Conservation (phyloP, 2,113 vertebrate genomes). For the Serilophus lunatus region DNA sequence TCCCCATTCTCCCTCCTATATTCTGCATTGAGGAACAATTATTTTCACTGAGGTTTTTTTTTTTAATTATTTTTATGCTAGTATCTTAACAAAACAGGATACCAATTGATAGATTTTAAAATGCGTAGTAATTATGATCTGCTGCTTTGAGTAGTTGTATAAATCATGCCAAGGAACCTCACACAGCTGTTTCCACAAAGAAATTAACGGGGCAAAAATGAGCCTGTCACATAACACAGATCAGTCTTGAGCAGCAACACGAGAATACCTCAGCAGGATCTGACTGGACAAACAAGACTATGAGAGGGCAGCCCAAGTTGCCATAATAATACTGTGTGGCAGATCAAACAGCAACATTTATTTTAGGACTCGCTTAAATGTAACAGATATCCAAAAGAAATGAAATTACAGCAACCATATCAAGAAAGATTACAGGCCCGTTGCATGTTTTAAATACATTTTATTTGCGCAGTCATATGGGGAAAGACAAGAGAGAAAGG, state of each 20-base stretch:
- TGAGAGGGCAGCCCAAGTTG: background rate
- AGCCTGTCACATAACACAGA: background rate
- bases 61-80: background rate
- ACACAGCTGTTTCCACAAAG: background rate
- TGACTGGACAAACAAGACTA: background rate
- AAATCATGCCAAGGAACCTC: background rate
- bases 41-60: background rate
- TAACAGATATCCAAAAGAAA: background rate
- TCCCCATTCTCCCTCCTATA: background rate
- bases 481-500: background rate
- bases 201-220: background rate
- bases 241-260: background rate
- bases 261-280: background rate
- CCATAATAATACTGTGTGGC: background rate
- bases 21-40: background rate
- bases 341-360: background rate
- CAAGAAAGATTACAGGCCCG: background rate
- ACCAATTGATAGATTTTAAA: background rate
- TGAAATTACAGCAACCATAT: background rate
- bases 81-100: background rate
- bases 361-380: background rate
- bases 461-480: background rate
- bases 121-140: background rate
- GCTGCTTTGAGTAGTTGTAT: background rate
- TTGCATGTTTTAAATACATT: background rate